A percentile compares a stretch with the other conserved stretches of the same genome.
These are phyloP conservation scores for Notodromas monacha DNA, from an alignment of 2,888 invertebrate genomes.

Conservation along the genomic window DNA sequence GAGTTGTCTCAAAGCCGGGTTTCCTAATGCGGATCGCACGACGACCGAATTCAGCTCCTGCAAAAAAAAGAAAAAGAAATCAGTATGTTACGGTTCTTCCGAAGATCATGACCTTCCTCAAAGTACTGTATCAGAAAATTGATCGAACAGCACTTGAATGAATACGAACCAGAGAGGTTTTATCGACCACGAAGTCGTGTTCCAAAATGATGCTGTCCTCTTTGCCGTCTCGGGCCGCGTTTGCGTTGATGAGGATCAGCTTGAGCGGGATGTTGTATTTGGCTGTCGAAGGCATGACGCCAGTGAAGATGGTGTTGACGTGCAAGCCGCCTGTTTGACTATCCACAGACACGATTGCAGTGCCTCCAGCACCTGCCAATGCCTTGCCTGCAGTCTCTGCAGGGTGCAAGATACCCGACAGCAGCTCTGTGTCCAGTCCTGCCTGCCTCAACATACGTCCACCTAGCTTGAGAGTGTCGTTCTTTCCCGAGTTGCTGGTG, in stretches of 20 bases:
- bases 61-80: no score
- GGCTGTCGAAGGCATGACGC: conserved; percentile 26
- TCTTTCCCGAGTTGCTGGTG: no score
- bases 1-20: conserved; percentile 36
- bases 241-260: no score
- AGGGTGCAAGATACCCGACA: conserved; percentile 37
- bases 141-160: no score
- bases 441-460: conserved; percentile 14
- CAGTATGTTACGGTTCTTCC: no score
- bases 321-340: conserved; percentile 34
- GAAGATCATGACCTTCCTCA: no score
- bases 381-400: conserved; percentile 4
- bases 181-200: no score
- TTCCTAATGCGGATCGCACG: conserved; percentile 38
- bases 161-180: no score
- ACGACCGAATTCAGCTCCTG: conserved; percentile 37
- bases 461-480: no score
- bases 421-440: conserved; percentile 37
- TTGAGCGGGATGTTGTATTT: conserved; percentile 28
- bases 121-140: no score
- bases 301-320: conserved; percentile 44
- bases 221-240: no score
- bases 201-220: no score
- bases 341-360: conserved; percentile 41
- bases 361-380: conserved; percentile 30